Evolutionary conservation across 2,113 vertebrate species (phyloP), one percentile per base, ranked within the genome.

Genomic region (Neopipo cinnamomea): DNA sequence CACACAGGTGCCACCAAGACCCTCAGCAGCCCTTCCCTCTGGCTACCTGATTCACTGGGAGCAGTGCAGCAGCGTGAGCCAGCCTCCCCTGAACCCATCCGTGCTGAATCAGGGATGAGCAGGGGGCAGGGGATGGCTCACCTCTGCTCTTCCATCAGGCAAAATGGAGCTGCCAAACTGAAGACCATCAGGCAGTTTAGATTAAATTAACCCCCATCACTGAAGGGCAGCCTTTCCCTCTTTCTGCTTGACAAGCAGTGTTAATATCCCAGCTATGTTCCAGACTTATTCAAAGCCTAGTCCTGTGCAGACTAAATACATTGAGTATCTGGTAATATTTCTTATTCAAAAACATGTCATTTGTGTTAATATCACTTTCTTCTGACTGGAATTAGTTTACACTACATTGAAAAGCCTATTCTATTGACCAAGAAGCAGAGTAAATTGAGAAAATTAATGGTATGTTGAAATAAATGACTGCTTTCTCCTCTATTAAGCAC

Each of bases 321-420:
- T 4, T 9, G 22, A 88, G n/a, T 58, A 70, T 74, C 83, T 61
- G 79, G 58, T 53, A 88, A 88, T 91, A 92, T 46, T 90, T 95
- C 75, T 84, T 86, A 84, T 84, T 86, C 93, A 31, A 93, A 95
- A 95, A 63, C n/a, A 80, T 35, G 76, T 14, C 58, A 79, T 93
- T 90, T 93, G 46, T 83, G 46, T 74, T 94, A 90, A 68, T 90
- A 86, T 70, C 79, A 93, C 82, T 93, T 94, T 93, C 37, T 93
- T 86, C 72, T 83, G 41, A 65, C 68, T 75, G 35, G 46, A 93
- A 94, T 88, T 89, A 85, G 79, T 93, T 96, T 93, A 92, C 82
- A 86, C 35, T 80, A 80, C 81, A 76, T 77, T 92, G 85, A 94
- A 95, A 96, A 82, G 20, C 49, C 41, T 84, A 61, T 52, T 68